Percentiles rank a stretch among this genome's conserved stretches.
Evolutionary conservation across 2,797 vertebrate genomes (phyloP).

Genomic region (Amazona ochrocephala): DNA sequence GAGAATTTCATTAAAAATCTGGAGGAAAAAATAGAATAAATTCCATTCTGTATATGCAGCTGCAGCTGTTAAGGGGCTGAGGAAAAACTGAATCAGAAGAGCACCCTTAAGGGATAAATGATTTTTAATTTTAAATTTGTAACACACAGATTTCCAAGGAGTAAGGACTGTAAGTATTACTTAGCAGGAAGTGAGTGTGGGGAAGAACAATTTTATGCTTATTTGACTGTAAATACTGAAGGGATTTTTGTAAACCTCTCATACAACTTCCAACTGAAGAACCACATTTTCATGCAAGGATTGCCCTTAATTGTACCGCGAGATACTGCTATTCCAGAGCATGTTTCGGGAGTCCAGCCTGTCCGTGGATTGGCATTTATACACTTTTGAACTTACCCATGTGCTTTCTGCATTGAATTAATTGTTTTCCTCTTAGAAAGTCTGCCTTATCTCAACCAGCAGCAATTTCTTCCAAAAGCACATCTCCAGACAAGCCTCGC

Average conservation of each 20-base stretch:
- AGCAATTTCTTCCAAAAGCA: background rate
- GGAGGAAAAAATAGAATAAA: accelerated
- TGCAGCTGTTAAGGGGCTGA: background rate
- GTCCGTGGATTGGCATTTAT: background rate
- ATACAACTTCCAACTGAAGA: background rate
- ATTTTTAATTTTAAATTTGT: conserved; percentile 26
- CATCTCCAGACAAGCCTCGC: background rate
- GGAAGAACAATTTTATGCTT: conserved; percentile 32
- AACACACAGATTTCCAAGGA: background rate
- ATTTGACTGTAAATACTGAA: background rate
- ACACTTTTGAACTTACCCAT: background rate
- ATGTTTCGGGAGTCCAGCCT: background rate
- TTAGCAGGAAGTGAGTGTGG: background rate
- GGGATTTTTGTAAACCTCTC: background rate
- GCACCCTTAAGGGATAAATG: background rate
- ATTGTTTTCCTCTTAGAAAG: background rate
- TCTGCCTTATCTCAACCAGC: background rate
- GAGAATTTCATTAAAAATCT: background rate
- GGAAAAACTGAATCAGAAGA: background rate
- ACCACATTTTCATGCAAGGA: background rate
- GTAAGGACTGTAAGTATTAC: background rate
- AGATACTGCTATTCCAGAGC: background rate
- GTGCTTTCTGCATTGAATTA: background rate
- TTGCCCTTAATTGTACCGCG: background rate
- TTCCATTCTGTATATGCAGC: background rate